Conservation (phyloP, 1,140 invertebrate species). For the Pseudoatta argentina region DNA sequence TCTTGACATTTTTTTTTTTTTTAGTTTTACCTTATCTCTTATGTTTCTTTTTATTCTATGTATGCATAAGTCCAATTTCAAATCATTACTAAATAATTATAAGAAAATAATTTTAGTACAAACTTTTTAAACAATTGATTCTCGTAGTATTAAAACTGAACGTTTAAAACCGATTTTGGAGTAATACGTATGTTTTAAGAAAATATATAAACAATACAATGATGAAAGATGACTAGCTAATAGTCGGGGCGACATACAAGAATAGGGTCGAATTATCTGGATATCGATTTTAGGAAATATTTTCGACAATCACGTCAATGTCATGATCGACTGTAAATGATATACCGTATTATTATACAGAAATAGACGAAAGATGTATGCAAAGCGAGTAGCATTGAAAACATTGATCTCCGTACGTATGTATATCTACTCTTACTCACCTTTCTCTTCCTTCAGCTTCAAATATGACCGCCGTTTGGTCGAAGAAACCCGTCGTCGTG, state of each 20-base stretch:
- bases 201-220: constrained; percentile 22
- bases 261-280: constrained; percentile 40
- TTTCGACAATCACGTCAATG: constrained; percentile 27
- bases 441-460: constrained; percentile 49
- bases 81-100: too few species aligned
- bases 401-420: not conserved
- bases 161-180: not conserved
- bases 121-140: too few species aligned
- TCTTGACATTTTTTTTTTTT: too few species aligned
- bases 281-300: constrained; percentile 54
- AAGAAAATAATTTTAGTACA: too few species aligned
- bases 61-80: too few species aligned
- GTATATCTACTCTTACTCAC: constrained; percentile 59
- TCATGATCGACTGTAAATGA: not conserved
- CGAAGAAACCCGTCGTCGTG: constrained; percentile 40
- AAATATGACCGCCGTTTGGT: constrained; percentile 25
- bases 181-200: not conserved
- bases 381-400: constrained; percentile 20
- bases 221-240: constrained; percentile 46
- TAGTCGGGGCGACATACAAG: not conserved
- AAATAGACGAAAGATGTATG: constrained; percentile 64
- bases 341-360: constrained; percentile 51
- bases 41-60: too few species aligned
- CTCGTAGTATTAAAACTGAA: not conserved
- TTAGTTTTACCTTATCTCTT: too few species aligned